These are phyloP conservation scores for Telmatherina bonti DNA, from an alignment of 2,797 vertebrate genomes.

Conservation along the genomic window DNA sequence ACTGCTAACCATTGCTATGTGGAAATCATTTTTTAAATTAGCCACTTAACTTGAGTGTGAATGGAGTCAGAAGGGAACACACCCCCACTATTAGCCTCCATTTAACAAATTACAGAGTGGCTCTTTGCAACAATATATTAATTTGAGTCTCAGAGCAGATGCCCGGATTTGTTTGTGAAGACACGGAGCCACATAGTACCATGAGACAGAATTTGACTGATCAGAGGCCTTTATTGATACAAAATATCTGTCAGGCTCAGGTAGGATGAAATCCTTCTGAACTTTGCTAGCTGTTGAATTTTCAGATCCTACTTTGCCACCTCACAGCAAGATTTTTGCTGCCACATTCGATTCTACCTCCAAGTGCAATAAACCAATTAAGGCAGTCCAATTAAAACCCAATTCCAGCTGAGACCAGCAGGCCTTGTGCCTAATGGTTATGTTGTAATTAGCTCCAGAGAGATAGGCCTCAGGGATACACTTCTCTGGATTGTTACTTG, in stretches of 20 bases:
- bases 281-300: constrained; percentile 24
- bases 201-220: constrained; percentile 36
- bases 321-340: constrained; percentile 60
- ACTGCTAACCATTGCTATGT: constrained; percentile 54
- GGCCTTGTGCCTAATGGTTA: constrained; percentile 76
- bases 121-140: constrained; percentile 62
- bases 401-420: constrained; percentile 81
- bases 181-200: constrained; percentile 25
- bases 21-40: constrained; percentile 65
- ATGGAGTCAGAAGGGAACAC: constrained; percentile 67
- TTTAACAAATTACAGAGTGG: constrained; percentile 73
- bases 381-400: constrained; percentile 83
- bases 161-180: constrained; percentile 43
- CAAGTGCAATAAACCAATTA: constrained; percentile 81
- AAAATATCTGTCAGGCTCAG: constrained; percentile 37
- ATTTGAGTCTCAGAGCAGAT: constrained; percentile 41
- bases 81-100: constrained; percentile 65
- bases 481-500: constrained; percentile 42
- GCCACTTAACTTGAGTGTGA: constrained; percentile 70
- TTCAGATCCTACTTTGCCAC: constrained; percentile 40
- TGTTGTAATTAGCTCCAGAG: constrained; percentile 82
- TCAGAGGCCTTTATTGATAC: constrained; percentile 53
- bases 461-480: constrained; percentile 71
- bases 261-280: constrained; percentile 28
- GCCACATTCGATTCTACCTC: constrained; percentile 69